phyloP scores from a whole-genome alignment of 1,140 invertebrate genomes.

The Drosophila persimilis region DNA sequence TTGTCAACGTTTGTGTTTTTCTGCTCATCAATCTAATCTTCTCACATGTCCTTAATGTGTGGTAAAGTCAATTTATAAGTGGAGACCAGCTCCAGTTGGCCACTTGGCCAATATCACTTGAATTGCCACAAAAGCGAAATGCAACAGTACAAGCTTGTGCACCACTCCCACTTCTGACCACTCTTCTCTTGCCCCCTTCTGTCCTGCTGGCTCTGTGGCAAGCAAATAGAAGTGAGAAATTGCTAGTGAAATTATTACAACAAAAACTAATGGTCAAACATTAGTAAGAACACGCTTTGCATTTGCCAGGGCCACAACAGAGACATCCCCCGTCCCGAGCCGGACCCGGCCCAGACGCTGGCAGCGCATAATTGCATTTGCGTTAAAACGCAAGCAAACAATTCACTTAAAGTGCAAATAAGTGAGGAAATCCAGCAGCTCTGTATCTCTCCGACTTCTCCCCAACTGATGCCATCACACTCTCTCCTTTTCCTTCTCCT shows the following conservation, averaged over 20 bases:
- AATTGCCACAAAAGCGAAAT: constrained; percentile 33
- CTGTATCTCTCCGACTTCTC: constrained; percentile 3
- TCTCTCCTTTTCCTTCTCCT: constrained; percentile 5
- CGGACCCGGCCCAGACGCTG: constrained; percentile 24
- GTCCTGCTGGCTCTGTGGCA: too few relatives aligned
- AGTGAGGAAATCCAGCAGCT: constrained; percentile 52
- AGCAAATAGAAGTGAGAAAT: constrained; percentile 37
- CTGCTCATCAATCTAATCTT: neutral
- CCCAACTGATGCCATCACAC: neutral
- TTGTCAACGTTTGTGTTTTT: neutral
- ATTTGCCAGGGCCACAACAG: constrained; percentile 38
- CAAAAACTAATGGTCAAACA: constrained; percentile 65
- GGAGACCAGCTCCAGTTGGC: constrained; percentile 2
- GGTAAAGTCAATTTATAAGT: constrained; percentile 35
- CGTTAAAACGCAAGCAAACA: constrained; percentile 81
- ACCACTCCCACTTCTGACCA: too few relatives aligned
- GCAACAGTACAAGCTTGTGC: neutral
- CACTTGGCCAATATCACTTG: constrained; percentile 31
- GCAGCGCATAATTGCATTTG: constrained; percentile 79
- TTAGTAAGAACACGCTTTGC: constrained; percentile 58
- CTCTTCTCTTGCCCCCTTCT: too few relatives aligned
- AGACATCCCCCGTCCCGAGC: constrained; percentile 28
- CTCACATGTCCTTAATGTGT: neutral
- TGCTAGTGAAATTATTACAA: constrained; percentile 49
- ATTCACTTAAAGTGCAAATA: constrained; percentile 81